Base-by-base conservation (phyloP, 1,140 invertebrate genomes). In the Drosophila kurseongensis region DNA sequence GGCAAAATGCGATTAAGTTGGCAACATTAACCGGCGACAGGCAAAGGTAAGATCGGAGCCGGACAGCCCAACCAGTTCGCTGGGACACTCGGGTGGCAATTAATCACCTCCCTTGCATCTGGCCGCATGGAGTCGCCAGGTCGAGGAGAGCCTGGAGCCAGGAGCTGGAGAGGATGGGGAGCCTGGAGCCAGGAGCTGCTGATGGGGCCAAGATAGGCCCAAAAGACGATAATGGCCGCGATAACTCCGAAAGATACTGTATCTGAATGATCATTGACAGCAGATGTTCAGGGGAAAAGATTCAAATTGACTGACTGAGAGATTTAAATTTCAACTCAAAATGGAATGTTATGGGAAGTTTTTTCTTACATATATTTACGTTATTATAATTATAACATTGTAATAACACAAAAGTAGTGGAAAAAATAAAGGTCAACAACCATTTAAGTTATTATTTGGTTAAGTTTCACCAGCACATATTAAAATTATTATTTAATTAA, bases 1-100 rank as follows among this genome's bases (percentile, higher is more conserved):
- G 75, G 67, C 71, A 81, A 86, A 83, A 88, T 69, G 84, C 84
- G 84, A 89, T 89, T 89, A 89, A 89, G 80, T 84, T 89, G 85
- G 80, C 80, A 80, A 84, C 84, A 88, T 88, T 80, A 88, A 88
- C 63, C 60, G 79, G 79, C 84, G 76, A 83, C 76, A 88, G 82
- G 65, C 55, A 13, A 7, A 51, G 54, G 35, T 6, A 35, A 14
- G 9, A 13, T 32, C 42, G 23, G 29, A 44, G 52, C 38, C 55
- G 29, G 29, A 8, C 29, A 32, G 29, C 29, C 29, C 29, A 61
- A 72, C 67, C 67, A 55, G 68, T 73, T 73, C 48, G 29, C 44
- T 48, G 59, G 51, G 71, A 75, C 71, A 75, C 44, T 75, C 52
- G 67, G 72, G 45, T 66, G 56, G 61, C 73, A 77, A 77, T 77